phyloP scores from a whole-genome alignment of 2,797 vertebrate species.

The Pelochelys cantorii region DNA sequence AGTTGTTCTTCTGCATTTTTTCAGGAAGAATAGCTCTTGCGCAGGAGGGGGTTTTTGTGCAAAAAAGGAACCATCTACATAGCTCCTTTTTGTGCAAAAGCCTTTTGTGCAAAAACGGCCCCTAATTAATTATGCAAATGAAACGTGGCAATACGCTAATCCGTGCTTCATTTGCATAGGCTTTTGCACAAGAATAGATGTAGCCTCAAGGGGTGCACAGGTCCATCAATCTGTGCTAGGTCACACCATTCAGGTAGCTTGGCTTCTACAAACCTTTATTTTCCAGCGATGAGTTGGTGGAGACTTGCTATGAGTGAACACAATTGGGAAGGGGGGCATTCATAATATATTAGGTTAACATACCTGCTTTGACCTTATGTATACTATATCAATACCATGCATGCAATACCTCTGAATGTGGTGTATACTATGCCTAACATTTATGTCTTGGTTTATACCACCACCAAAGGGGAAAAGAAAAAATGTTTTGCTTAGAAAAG shows the following conservation, averaged over 20 bases:
- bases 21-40: too few species aligned
- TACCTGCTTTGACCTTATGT: background rate
- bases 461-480: conserved; percentile 34
- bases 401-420: background rate
- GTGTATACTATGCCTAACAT: background rate
- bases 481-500: conserved; percentile 6
- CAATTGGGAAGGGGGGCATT: background rate
- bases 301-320: background rate
- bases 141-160: too few species aligned
- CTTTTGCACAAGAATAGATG: too few species aligned
- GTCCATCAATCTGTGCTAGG: background rate
- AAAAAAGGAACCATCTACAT: too few species aligned
- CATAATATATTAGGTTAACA: background rate
- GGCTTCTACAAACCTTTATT: background rate
- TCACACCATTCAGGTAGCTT: background rate
- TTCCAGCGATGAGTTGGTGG: background rate
- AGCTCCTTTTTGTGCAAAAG: too few species aligned
- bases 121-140: too few species aligned
- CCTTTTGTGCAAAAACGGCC: too few species aligned
- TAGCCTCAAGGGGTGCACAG: too few species aligned
- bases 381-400: background rate
- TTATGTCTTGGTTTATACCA: background rate
- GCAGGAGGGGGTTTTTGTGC: too few species aligned
- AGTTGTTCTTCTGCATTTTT: too few species aligned
- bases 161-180: too few species aligned